These are phyloP conservation scores for Volucella inflata DNA, from an alignment of 2,888 invertebrate species.

Conservation along the genomic window DNA sequence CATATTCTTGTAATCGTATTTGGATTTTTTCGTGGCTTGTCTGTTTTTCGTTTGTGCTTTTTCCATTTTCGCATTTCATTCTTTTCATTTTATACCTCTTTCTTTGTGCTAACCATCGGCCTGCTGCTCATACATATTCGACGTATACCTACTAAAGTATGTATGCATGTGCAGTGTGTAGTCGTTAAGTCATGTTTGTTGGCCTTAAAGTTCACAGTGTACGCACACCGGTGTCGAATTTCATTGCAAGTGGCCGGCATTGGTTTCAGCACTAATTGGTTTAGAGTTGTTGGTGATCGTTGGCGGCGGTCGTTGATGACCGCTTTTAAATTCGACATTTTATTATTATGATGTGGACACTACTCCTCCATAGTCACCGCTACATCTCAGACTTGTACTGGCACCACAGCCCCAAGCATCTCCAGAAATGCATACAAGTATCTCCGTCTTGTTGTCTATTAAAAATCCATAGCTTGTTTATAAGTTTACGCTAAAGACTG, in stretches of 20 bases:
- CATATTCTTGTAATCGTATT: neutral
- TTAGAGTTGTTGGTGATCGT: slow-evolving; percentile 67
- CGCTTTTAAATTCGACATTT: slow-evolving; percentile 73
- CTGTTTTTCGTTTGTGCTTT: slow-evolving; percentile 9
- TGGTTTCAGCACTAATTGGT: slow-evolving; percentile 73
- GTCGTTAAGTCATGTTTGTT: slow-evolving; percentile 43
- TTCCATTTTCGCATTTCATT: slow-evolving; percentile 18
- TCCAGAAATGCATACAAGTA: slow-evolving; percentile 18
- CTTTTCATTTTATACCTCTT: slow-evolving; percentile 3
- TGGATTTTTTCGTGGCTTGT: neutral
- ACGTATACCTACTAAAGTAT: no score
- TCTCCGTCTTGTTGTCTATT: slow-evolving; percentile 42
- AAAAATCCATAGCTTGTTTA: slow-evolving; percentile 52
- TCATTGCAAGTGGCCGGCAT: slow-evolving; percentile 66
- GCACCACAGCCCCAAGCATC: slow-evolving; percentile 19
- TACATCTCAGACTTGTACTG: neutral
- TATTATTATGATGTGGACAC: slow-evolving; percentile 70
- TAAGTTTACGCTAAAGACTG: slow-evolving; percentile 66
- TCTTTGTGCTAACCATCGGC: neutral
- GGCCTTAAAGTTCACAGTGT: slow-evolving; percentile 47
- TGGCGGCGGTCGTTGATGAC: slow-evolving; percentile 68
- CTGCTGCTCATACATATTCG: neutral
- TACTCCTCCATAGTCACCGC: neutral
- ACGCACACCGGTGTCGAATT: slow-evolving; percentile 64
- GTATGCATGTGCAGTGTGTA: no score